Evolutionary conservation across 2,888 invertebrate species (phyloP).

Genomic region (Mythimna loreyi): DNA sequence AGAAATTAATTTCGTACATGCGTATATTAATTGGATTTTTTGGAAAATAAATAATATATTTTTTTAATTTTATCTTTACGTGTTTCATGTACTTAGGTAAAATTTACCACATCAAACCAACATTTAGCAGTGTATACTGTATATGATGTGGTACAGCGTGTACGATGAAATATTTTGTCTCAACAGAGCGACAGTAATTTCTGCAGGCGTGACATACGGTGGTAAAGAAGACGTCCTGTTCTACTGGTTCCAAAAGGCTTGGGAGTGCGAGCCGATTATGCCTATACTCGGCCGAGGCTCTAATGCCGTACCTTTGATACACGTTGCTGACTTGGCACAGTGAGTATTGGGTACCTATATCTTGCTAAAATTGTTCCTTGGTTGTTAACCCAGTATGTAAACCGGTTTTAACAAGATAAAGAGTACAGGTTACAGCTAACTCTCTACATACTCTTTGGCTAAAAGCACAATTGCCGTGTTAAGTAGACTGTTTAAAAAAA

Average conservation of each 20-base stretch:
- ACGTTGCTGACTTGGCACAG: conserved; percentile 92
- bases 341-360: conserved; percentile 68
- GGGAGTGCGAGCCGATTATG: conserved; percentile 91
- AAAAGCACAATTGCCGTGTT: not conserved
- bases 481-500: not conserved
- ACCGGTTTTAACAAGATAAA: not conserved
- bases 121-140: too few relatives aligned
- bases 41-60: too few relatives aligned
- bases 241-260: conserved; percentile 92
- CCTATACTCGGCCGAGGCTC: conserved; percentile 91
- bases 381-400: not conserved
- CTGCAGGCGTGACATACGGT: conserved; percentile 92
- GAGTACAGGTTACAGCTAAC: not conserved
- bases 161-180: conserved; percentile 1
- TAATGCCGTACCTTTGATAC: conserved; percentile 92
- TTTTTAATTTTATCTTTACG: too few relatives aligned
- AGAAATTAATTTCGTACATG: too few relatives aligned
- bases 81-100: too few relatives aligned
- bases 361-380: not conserved
- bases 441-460: too few relatives aligned
- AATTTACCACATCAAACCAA: too few relatives aligned
- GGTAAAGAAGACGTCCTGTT: conserved; percentile 91
- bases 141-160: too few relatives aligned
- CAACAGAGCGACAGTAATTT: conserved; percentile 88
- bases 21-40: too few relatives aligned